Conservation (phyloP, 2,888 invertebrate genomes). For the Dynastes grantii region DNA sequence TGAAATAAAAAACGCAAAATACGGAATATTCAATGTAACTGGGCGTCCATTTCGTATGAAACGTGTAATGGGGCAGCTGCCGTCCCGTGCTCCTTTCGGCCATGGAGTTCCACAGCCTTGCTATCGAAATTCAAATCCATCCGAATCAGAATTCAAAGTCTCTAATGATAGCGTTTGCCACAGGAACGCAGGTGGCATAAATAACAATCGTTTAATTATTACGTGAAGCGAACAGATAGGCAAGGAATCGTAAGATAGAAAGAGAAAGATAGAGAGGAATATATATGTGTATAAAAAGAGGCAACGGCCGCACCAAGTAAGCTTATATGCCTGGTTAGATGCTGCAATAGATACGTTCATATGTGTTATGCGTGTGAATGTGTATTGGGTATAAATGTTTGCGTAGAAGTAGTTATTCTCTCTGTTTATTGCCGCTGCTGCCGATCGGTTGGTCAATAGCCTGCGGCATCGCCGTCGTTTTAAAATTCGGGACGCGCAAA, state of each 20-base stretch:
- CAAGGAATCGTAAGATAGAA: not conserved
- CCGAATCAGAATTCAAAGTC: slow-evolving; percentile 56
- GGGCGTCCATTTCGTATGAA: slow-evolving; percentile 5
- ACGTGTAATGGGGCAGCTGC: slow-evolving; percentile 33
- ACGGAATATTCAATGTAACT: slow-evolving; percentile 14
- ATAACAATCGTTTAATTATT: slow-evolving; percentile 49
- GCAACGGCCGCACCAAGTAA: slow-evolving; percentile 22
- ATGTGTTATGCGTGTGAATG: not conserved
- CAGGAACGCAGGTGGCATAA: slow-evolving; percentile 53
- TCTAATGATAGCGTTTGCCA: slow-evolving; percentile 56
- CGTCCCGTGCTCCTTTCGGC: not conserved
- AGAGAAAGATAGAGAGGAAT: not conserved
- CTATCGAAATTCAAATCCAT: slow-evolving; percentile 44
- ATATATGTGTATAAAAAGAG: not conserved
- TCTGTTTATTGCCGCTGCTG: not conserved
- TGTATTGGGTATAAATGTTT: not conserved
- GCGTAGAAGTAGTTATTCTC: not conserved
- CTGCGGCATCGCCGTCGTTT: slow-evolving; percentile 14
- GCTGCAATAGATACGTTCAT: slow-evolving; percentile 8
- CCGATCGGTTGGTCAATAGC: slow-evolving; percentile 24
- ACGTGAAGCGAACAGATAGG: slow-evolving; percentile 24
- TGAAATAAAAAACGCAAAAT: not conserved
- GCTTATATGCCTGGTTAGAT: not conserved
- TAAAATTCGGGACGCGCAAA: slow-evolving; percentile 45
- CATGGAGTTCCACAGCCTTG: slow-evolving; percentile 20